Percentiles rank a stretch among this genome's conserved stretches.
Conservation (phyloP, 2,888 invertebrate genomes). For the Anaspis maculata region DNA sequence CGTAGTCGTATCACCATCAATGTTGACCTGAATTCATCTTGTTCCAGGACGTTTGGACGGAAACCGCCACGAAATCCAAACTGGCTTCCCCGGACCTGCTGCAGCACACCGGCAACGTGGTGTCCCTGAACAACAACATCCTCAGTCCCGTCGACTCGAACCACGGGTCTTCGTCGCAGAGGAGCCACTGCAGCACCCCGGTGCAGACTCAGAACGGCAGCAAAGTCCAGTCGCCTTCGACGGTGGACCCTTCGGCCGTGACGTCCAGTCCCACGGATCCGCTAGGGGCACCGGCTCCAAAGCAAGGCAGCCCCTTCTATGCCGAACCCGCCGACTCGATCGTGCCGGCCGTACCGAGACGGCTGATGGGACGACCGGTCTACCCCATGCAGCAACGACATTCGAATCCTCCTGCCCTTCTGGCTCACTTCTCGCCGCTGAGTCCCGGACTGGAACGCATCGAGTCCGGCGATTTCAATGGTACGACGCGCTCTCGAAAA, state of each 20-base stretch:
- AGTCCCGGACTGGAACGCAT: constrained; percentile 39
- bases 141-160: constrained; percentile 39
- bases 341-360: constrained; percentile 28
- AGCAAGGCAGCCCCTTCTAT: constrained; percentile 80
- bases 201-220: constrained; percentile 18
- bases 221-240: constrained; percentile 12
- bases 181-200: constrained; percentile 32
- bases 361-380: constrained; percentile 22
- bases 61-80: constrained; percentile 18
- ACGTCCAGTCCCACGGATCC: constrained; percentile 10
- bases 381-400: constrained; percentile 39
- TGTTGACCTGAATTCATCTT: too few relatives aligned
- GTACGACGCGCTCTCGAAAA: constrained; percentile 19
- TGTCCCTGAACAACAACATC: constrained; percentile 48
- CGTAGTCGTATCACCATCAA: too few relatives aligned
- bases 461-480: constrained; percentile 37
- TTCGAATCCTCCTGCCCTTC: constrained; percentile 43
- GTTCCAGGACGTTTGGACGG: constrained; percentile 81
- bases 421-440: constrained; percentile 28
- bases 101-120: constrained; percentile 46
- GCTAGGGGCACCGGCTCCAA: constrained; percentile 35
- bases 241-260: constrained; percentile 9
- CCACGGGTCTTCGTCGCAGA: constrained; percentile 9
- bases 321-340: constrained; percentile 84
- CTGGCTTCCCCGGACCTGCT: constrained; percentile 37